Conservation (phyloP, 92 coral and sea anemone species). For the Metridium senile region DNA sequence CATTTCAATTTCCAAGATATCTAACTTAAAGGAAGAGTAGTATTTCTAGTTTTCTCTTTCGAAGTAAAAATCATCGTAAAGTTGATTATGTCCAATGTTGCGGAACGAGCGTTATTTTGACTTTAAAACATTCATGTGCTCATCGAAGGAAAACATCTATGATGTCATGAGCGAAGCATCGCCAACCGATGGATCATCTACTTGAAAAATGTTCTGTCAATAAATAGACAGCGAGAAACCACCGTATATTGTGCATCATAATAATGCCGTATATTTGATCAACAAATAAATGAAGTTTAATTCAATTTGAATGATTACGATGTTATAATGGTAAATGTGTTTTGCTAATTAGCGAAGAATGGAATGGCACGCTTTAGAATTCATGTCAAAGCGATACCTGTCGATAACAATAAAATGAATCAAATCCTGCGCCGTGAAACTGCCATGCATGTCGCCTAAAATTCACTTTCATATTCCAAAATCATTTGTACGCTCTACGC, state of each 20-base stretch:
- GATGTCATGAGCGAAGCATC: constrained; percentile 86
- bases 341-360: constrained; percentile 33
- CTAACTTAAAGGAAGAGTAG: constrained; percentile 10
- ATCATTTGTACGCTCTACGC: too few relatives aligned
- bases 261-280: background rate
- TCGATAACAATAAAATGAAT: constrained; percentile 16
- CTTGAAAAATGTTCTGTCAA: background rate
- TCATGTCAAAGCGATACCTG: constrained; percentile 45
- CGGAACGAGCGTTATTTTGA: constrained; percentile 48
- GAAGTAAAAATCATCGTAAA: constrained; percentile 14
- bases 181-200: constrained; percentile 13
- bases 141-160: constrained; percentile 73
- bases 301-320: constrained; percentile 9
- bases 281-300: background rate
- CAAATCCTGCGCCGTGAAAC: constrained; percentile 14
- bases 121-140: constrained; percentile 80
- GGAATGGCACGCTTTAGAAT: constrained; percentile 1
- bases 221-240: background rate
- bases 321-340: background rate
- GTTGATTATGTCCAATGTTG: constrained; percentile 20
- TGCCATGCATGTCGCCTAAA: constrained; percentile 2
- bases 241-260: background rate
- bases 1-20: background rate
- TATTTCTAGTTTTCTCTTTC: background rate
- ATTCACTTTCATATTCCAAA: too few relatives aligned